Evolutionary conservation across 2,888 invertebrate genomes (phyloP), one percentile per base, ranked within the genome.

Genomic region (Nomada lathburiana): DNA sequence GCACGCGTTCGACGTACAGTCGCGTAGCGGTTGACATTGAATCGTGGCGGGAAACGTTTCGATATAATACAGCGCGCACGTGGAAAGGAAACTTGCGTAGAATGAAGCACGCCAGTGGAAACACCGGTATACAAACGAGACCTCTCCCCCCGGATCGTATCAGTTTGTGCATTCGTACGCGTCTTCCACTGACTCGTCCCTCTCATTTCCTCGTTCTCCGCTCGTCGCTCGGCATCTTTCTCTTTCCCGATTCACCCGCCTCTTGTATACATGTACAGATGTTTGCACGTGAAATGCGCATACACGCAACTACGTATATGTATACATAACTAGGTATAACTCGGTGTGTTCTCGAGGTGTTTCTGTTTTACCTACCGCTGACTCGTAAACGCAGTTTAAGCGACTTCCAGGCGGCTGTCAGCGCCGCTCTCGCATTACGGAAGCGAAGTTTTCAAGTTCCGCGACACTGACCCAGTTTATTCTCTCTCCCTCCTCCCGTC

Each of bases 361-460:
- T 84, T 86, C 91, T 91, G 91, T 91, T 91, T 91, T 90, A 91
- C 91, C 90, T 88, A 89, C 89, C 87, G 89, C 86, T 88, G 89
- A 90, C 90, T 90, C 91, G 91, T 91, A 91, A 91, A 91, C 88
- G 91, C 91, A 91, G 88, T 88, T 88, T 88, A 88, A 88, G 88
- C 87, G 91, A 91, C 90, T 91, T 90, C 85, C 84, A 83, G 85
- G 82, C 88, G 80, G 87, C 84, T 89, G 89, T 86, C 87, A 86
- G 87, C 76, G 87, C 84, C 85, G 80, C 88, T 85, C 88, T 92
- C 92, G 91, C 92, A 93, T 93, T 93, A 93, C 93, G 93, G 93
- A 93, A 93, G 93, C 92, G 89, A 93, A 93, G 92, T 93, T 93
- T 93, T 93, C 93, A 93, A 93, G 93, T 93, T 93, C 93, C 92